These are phyloP conservation scores for Cinclus mexicanus DNA, from an alignment of 2,113 vertebrate species.

Conservation along the genomic window DNA sequence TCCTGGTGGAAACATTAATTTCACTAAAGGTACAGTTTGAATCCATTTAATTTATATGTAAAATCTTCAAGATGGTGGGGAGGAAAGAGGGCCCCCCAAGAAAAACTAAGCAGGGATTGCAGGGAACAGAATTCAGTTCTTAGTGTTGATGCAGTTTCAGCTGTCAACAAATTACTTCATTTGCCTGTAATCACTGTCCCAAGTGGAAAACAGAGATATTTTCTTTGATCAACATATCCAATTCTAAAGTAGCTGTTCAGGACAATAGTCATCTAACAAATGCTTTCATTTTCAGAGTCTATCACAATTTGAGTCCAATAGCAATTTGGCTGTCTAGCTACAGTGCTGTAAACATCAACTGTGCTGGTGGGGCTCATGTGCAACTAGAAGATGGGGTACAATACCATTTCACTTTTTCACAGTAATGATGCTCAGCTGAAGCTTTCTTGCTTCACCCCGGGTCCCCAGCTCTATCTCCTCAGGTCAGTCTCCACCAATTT, in stretches of 20 bases:
- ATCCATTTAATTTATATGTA: not conserved
- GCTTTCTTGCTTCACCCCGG: not conserved
- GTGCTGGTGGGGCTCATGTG: not conserved
- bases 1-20: not conserved
- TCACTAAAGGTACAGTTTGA: not conserved
- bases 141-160: not conserved
- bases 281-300: not conserved
- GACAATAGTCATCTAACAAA: slow-evolving; percentile 25
- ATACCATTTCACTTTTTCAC: not conserved
- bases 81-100: not conserved
- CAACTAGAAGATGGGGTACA: not conserved
- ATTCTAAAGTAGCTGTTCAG: slow-evolving; percentile 4
- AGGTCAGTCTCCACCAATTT: not conserved
- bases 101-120: not conserved
- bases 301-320: not conserved
- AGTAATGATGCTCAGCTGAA: not conserved
- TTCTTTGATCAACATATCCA: not conserved
- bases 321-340: slow-evolving; percentile 8
- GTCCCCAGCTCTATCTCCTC: not conserved
- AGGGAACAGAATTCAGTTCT: not conserved
- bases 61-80: not conserved
- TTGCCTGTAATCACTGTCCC: not conserved
- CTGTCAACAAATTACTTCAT: not conserved
- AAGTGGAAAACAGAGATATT: not conserved
- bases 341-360: not conserved